phyloP scores from a whole-genome alignment of 2,888 invertebrate species.

The Chaetoderma sp. region DNA sequence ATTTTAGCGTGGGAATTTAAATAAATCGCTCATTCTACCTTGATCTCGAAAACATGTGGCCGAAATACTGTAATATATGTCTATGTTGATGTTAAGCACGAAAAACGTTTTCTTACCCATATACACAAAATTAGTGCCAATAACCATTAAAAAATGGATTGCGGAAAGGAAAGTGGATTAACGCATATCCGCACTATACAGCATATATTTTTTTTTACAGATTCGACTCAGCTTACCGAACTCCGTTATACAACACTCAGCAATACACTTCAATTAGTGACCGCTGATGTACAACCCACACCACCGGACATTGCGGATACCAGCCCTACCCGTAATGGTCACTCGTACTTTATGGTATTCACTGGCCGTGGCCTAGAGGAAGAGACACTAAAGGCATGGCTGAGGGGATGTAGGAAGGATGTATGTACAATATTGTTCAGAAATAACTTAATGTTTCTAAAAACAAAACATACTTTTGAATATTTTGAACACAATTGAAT shows the following conservation, averaged over 20 bases:
- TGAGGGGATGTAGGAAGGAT: constrained; percentile 55
- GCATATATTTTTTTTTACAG: constrained; percentile 29
- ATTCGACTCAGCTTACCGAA: constrained; percentile 31
- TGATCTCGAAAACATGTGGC: no score
- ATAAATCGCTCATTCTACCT: no score
- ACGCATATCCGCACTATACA: no score
- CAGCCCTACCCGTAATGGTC: constrained; percentile 6
- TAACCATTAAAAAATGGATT: no score
- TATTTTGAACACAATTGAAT: no score
- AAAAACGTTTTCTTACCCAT: no score
- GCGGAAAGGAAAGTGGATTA: no score
- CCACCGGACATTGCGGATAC: background rate
- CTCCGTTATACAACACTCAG: constrained; percentile 38
- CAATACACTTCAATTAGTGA: constrained; percentile 27
- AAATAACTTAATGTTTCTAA: background rate
- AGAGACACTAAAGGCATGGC: constrained; percentile 51
- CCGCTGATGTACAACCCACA: constrained; percentile 5
- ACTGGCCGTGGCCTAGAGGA: constrained; percentile 52
- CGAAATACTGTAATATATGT: no score
- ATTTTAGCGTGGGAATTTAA: no score
- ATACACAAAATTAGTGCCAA: no score
- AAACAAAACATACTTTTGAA: background rate
- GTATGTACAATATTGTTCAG: constrained; percentile 31
- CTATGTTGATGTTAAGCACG: no score
- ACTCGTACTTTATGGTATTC: constrained; percentile 48